Percentiles rank a stretch among this genome's conserved stretches.
Evolutionary conservation across 2,797 vertebrate species (phyloP).

Genomic region (Oreochromis grahami): DNA sequence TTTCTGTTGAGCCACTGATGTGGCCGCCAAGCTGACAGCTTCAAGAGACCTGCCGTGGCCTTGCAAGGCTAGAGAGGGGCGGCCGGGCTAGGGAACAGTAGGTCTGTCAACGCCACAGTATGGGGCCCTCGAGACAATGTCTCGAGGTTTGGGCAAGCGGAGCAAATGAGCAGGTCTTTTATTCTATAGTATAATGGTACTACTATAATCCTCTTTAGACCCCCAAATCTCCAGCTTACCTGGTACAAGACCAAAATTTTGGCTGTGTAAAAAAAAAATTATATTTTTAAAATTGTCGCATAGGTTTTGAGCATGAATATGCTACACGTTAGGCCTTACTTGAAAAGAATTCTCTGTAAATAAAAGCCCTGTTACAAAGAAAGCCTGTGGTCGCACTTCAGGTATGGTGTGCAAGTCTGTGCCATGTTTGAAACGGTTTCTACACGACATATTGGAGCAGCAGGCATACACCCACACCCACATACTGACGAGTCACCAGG

Average conservation of each 20-base stretch:
- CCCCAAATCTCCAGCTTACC: conserved; percentile 13
- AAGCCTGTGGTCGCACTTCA: conserved; percentile 17
- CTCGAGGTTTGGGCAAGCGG: conserved; percentile 36
- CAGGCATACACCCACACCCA: conserved; percentile 36
- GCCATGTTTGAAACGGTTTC: neutral
- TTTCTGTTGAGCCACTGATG: conserved; percentile 24
- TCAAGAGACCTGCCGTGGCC: neutral
- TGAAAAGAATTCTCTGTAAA: neutral
- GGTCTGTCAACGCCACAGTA: conserved; percentile 38
- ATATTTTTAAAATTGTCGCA: neutral
- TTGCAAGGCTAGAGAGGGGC: neutral
- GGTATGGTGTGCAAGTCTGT: conserved; percentile 4
- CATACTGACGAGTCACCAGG: conserved; percentile 41
- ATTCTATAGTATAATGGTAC: neutral
- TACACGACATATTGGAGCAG: conserved; percentile 40
- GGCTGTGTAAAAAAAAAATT: neutral
- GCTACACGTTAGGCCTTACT: neutral
- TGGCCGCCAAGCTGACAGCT: conserved; percentile 30
- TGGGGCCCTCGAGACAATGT: conserved; percentile 8
- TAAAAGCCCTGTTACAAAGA: neutral
- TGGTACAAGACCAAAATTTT: neutral
- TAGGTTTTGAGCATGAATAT: neutral
- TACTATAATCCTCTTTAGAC: conserved; percentile 35
- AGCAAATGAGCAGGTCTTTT: conserved; percentile 31
- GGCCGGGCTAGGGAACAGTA: conserved; percentile 11